Evolutionary conservation across 2,888 invertebrate species (phyloP), one percentile per base, ranked within the genome.

Genomic region (Brenthis ino): DNA sequence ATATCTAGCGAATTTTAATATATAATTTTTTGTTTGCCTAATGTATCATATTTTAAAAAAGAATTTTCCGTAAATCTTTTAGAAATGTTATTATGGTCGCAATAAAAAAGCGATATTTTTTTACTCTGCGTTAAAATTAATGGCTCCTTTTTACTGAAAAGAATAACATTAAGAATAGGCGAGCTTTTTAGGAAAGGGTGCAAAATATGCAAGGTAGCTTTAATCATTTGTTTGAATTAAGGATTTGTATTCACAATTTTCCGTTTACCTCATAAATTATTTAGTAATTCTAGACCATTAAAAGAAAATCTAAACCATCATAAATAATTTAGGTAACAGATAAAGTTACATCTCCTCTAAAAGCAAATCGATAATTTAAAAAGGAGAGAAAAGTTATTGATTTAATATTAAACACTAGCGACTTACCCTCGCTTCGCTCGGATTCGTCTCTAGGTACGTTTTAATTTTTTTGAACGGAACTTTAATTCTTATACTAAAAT

Each of bases 121-220:
- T 73, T 80, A 76, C 75, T 77, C 77, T 77, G 79, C 79, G 80
- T 83, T 87, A 83, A 84, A 81, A 87, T 85, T 88, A 89, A 91
- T 91, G 85, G 86, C 79, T 80, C 82, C 84, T 86, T 85, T 83
- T 86, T 86, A 83, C 60, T 69, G 65, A 57, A 69, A 71, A 73
- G 69, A 74, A 70, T 60, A 69, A 64, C 68, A 58, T 68, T 75
- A 79, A 81, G 76, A 78, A 78, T 76, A 82, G 83, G 85, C 85
- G 83, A 82, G 74, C 72, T 74, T 63, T 65, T 61, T 51, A 55
- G 20, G 57, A 63, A 68, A 74, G 73, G 74, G 76, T 72, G 69
- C 56, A 75, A 83, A 82, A 84, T 78, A 74, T 79, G 81, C 82
- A 78, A 82, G 83, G 84, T 83, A 86, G 87, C 86, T 81, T 20